Evolutionary conservation across 64 coral and sea anemone genomes (phyloP), one percentile per base, ranked within the genome.

Genomic region (Montipora cactus): DNA sequence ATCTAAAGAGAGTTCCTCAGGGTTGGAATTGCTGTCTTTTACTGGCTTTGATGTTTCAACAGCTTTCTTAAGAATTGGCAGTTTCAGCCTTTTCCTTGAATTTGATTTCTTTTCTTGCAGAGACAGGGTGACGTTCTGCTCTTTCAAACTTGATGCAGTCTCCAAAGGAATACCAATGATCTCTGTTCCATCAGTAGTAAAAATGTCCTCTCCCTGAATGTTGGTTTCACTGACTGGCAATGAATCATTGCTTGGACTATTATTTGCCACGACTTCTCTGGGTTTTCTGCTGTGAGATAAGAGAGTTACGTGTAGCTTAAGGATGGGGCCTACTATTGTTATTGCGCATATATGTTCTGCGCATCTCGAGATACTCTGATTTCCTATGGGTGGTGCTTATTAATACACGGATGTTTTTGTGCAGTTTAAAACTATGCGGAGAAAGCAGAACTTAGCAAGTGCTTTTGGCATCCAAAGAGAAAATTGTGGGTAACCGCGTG

Each of bases 21-120:
- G 15, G 46, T 48, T 47, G 11, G 37, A 49, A 5, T 50, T 46
- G 12, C 68, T 64, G 11, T 10, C 66, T 13, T 67, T 50, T 2
- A 14, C 19, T 4, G 9, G 8, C 12, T 70, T 47, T 67, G 81
- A 70, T 12, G 18, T 16, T 16, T 46, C 64, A 21, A 7, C 4
- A 49, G 8, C 8, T 9, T 49, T 86, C 37, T 86, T 71, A 11
- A 44, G 20, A n/a, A 6, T 5, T 3, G 50, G 14, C 20, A 51
- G 50, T 46, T 71, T 71, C 44, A 71, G 71, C 8, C 82, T 21
- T 86, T 71, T 86, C 9, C 66, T 86, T 16, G 66, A 86, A 28
- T 81, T 81, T 4, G 8, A 58, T 21, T 71, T 72, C 44, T 86
- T 71, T 50, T 71, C 64, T 49, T 9, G 44, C 51, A 10, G 18